Evolutionary conservation across 2,888 invertebrate species (phyloP), one percentile per base, ranked within the genome.

Genomic region (Argyresthia albistria): DNA sequence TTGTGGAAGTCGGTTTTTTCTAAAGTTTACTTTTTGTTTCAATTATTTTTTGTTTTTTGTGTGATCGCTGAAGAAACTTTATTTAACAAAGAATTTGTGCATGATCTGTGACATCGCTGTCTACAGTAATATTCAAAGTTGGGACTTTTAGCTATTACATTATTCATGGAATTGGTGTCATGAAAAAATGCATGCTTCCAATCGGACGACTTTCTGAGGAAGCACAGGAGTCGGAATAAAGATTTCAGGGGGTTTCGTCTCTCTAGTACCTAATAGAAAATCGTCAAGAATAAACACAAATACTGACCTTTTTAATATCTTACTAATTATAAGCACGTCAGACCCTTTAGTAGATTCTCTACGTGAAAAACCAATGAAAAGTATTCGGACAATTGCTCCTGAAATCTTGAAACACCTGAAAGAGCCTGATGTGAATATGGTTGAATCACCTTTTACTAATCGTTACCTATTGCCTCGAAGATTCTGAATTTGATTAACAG

Each of bases 141-240:
- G n/a, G n/a, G n/a, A n/a, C n/a, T n/a, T n/a, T n/a, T n/a, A n/a
- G n/a, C n/a, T n/a, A n/a, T n/a, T n/a, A n/a, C n/a, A n/a, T n/a
- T n/a, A n/a, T n/a, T n/a, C n/a, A n/a, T n/a, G n/a, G n/a, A n/a
- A n/a, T n/a, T n/a, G n/a, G n/a, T 50, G 39, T 50, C 9, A 35
- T 16, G 37, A 50, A 50, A 16, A 15, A 39, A 37, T 36, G 14
- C 16, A 50, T 50, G n/a, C 15, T 50, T 11, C 49, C 49, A 16
- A 50, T 50, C 14, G 49, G 49, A 10, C 49, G 12, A 16, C 49
- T 50, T 39, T 50, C 49, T 50, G 37, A 50, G 49, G 49, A 50
- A 14, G 49, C 49, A 15, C 49, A 50, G 39, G 49, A 50, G 49
- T 12, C 49, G 49, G n/a, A 50, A 47, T 47, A 47, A 35, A 35